These are phyloP conservation scores for Globodera rostochiensis DNA, from an alignment of 1,140 invertebrate species.

Conservation along the genomic window DNA sequence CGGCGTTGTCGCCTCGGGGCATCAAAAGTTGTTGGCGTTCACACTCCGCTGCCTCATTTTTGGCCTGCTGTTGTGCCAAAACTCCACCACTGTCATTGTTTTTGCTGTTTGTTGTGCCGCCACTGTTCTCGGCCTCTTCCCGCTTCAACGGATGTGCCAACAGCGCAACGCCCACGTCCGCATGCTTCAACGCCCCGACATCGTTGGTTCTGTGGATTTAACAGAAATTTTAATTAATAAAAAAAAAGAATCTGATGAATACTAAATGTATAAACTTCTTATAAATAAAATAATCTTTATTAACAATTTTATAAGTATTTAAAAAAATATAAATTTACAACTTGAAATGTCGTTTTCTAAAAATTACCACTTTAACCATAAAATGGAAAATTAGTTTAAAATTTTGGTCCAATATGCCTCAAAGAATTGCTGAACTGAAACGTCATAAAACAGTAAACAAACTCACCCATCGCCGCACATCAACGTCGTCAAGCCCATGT, in stretches of 20 bases:
- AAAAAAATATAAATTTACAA: no score
- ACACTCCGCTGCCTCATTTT: background rate
- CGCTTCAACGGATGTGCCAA: constrained; percentile 76
- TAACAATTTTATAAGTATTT: background rate
- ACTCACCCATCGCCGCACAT: constrained; percentile 96
- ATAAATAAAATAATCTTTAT: background rate
- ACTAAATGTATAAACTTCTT: no score
- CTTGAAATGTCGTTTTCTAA: no score
- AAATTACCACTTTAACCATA: no score
- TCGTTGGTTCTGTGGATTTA: constrained; percentile 80
- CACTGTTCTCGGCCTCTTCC: constrained; percentile 10
- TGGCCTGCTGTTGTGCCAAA: background rate
- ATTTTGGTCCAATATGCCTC: no score
- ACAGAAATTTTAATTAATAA: background rate
- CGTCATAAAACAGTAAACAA: background rate
- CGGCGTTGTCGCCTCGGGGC: background rate
- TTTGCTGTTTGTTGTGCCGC: constrained; percentile 19
- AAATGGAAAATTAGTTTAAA: no score
- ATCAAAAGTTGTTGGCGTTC: background rate
- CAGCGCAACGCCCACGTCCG: constrained; percentile 88
- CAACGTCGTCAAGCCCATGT: constrained; percentile 82
- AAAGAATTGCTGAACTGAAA: no score
- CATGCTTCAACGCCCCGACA: constrained; percentile 98
- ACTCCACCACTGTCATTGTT: background rate
- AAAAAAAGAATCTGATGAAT: background rate